Percentiles rank a stretch among this genome's conserved stretches.
Evolutionary conservation across 2,113 vertebrate species (phyloP).

Genomic region (Perca flavescens): DNA sequence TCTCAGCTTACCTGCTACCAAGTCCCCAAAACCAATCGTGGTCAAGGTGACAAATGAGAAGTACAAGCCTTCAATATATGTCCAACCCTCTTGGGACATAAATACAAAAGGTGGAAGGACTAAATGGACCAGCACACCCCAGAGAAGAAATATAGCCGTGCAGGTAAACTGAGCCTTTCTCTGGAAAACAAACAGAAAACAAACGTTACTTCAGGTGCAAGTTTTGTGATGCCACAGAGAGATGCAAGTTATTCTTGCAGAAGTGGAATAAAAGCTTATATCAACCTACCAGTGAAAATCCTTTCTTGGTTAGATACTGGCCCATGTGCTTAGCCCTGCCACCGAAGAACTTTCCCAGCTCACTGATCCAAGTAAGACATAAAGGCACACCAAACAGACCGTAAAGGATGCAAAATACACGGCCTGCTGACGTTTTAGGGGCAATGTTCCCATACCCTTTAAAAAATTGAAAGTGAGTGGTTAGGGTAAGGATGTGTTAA

Average conservation of each 20-base stretch:
- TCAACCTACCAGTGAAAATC: constrained; percentile 90
- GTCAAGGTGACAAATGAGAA: constrained; percentile 98
- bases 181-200: constrained; percentile 75
- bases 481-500: not conserved
- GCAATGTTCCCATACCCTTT: constrained; percentile 97
- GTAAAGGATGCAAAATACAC: constrained; percentile 97
- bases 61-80: constrained; percentile 95
- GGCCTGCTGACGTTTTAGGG: constrained; percentile 92
- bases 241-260: not conserved
- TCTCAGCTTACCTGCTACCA: constrained; percentile 90
- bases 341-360: constrained; percentile 97
- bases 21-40: constrained; percentile 97
- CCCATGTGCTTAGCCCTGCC: constrained; percentile 96
- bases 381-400: constrained; percentile 96
- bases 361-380: constrained; percentile 98
- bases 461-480: not conserved
- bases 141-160: constrained; percentile 94
- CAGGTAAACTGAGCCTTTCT: constrained; percentile 96
- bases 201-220: constrained; percentile 8
- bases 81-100: constrained; percentile 96
- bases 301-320: constrained; percentile 94
- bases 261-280: not conserved
- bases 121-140: constrained; percentile 95
- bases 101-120: constrained; percentile 96
- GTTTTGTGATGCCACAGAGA: not conserved